A percentile compares a stretch with the other conserved stretches of the same genome.
These are phyloP conservation scores for Palaemon carinicauda DNA, from an alignment of 1,140 invertebrate genomes.

Conservation along the genomic window DNA sequence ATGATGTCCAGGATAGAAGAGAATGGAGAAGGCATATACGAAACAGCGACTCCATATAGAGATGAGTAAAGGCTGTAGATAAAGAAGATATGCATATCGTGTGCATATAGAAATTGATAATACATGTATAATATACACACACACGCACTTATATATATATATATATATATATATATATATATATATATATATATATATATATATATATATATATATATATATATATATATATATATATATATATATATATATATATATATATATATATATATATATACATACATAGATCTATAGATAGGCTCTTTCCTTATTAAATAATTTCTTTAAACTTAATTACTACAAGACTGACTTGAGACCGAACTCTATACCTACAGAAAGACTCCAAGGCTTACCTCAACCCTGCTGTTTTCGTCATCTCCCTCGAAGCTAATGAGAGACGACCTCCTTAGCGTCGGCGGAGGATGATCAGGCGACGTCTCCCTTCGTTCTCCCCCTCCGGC, in stretches of 20 bases:
- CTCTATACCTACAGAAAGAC: not conserved
- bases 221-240: not conserved
- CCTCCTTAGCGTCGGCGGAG: conserved; percentile 32
- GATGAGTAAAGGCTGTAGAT: too few species aligned
- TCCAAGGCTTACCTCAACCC: conserved; percentile 28
- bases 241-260: not conserved
- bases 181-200: not conserved
- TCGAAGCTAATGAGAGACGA: conserved; percentile 50
- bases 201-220: not conserved
- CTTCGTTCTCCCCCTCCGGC: not conserved
- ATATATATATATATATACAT: not conserved
- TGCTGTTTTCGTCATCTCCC: conserved; percentile 44
- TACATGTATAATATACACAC: not conserved
- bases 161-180: not conserved
- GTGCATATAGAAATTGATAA: not conserved
- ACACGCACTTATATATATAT: not conserved
- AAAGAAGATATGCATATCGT: too few species aligned
- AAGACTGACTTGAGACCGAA: too few species aligned
- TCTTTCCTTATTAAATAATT: not conserved
- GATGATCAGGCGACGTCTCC: not conserved
- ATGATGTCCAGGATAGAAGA: too few species aligned
- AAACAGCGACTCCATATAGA: too few species aligned
- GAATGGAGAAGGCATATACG: too few species aligned
- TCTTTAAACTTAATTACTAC: not conserved
- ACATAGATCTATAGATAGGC: too few species aligned